These are phyloP conservation scores for Catharus minimus DNA, from an alignment of 2,113 vertebrate genomes.

Conservation along the genomic window DNA sequence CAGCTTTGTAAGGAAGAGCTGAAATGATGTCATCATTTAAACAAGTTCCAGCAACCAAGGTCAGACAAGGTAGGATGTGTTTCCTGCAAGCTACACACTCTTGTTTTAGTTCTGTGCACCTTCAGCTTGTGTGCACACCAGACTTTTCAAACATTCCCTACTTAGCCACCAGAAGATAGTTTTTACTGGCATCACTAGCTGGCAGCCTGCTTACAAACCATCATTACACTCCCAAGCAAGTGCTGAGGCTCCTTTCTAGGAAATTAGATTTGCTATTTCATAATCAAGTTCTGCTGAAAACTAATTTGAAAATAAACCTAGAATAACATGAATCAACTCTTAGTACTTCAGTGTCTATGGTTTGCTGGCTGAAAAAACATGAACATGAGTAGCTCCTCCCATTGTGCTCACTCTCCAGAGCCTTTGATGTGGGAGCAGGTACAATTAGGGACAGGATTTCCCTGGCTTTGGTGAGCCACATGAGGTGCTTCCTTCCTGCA, in stretches of 20 bases:
- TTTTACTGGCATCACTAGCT: not conserved
- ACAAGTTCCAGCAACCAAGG: not conserved
- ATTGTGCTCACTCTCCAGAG: not conserved
- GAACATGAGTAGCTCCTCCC: not conserved
- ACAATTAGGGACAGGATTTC: not conserved
- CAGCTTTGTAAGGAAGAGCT: conserved; percentile 48
- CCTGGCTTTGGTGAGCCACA: not conserved
- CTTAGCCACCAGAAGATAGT: not conserved
- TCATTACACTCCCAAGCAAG: not conserved
- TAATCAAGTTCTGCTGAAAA: not conserved
- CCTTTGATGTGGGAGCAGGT: not conserved
- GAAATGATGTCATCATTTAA: conserved; percentile 36
- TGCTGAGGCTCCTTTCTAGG: not conserved
- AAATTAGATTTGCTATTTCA: conserved; percentile 19
- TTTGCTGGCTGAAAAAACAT: not conserved
- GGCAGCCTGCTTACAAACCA: not conserved
- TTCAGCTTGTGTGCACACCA: not conserved
- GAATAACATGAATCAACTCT: not conserved
- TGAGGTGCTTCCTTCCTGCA: fast-evolving
- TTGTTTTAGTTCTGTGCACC: not conserved
- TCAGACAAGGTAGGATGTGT: conserved; percentile 4
- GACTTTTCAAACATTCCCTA: not conserved
- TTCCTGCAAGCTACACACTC: not conserved
- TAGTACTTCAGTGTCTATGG: not conserved
- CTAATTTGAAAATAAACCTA: not conserved